phyloP scores from a whole-genome alignment of 2,797 vertebrate species.

The Falco concolor region DNA sequence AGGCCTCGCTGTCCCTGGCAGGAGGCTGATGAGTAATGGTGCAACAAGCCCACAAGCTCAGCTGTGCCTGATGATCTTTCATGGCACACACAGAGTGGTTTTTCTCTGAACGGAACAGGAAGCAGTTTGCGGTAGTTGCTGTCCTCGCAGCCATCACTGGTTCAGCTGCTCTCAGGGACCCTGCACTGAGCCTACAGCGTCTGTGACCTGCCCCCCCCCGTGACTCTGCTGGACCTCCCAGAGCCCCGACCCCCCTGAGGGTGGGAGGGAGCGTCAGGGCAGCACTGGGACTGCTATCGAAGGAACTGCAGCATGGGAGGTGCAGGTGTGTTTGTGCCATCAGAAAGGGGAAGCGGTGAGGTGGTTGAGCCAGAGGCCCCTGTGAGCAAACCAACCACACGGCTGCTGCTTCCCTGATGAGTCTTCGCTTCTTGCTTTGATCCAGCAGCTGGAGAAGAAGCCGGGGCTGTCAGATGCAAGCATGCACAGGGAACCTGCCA shows the following conservation, averaged over 20 bases:
- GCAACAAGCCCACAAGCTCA: fast-evolving
- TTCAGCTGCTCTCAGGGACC: background rate
- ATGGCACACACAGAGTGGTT: background rate
- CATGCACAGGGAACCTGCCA: fast-evolving
- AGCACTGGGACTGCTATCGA: fast-evolving
- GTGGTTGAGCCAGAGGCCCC: background rate
- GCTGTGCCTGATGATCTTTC: background rate
- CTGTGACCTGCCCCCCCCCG: too few species aligned
- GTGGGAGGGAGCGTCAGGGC: background rate
- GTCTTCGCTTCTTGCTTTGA: background rate
- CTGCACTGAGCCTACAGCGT: fast-evolving
- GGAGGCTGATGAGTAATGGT: fast-evolving
- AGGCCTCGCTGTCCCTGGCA: background rate
- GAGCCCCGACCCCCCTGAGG: fast-evolving
- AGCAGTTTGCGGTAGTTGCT: background rate
- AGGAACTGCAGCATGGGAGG: background rate
- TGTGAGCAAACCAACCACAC: background rate
- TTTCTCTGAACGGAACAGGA: constrained; percentile 50
- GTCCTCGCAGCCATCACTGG: background rate
- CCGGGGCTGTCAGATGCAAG: background rate
- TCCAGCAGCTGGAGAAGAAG: background rate
- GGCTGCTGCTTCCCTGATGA: background rate
- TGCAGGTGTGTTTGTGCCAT: background rate
- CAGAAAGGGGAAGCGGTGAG: constrained; percentile 36
- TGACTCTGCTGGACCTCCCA: background rate